A percentile compares a stretch with the other conserved stretches of the same genome.
Conservation (phyloP, 2,888 invertebrate genomes). For the Phaonia tiefii region DNA sequence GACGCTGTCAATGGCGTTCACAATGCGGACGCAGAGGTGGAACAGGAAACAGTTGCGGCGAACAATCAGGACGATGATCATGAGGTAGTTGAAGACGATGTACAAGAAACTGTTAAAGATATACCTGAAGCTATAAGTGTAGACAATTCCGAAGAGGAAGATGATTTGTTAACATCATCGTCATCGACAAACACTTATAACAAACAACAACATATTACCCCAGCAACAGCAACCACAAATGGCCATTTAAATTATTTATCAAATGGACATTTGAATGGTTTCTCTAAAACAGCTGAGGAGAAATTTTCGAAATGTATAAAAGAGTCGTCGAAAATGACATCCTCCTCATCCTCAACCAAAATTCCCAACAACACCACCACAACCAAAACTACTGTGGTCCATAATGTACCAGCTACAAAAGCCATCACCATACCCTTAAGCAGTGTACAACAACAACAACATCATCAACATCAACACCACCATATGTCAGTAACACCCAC, state of each 20-base stretch:
- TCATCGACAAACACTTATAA: conserved; percentile 60
- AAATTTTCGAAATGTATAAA: conserved; percentile 28
- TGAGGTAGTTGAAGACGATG: conserved; percentile 44
- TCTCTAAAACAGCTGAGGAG: conserved; percentile 43
- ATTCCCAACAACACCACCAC: conserved; percentile 41
- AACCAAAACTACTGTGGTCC: conserved; percentile 69
- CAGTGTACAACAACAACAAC: conserved; percentile 55
- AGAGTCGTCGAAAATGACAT: conserved; percentile 28
- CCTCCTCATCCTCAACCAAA: conserved; percentile 22
- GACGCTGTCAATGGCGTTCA: conserved; percentile 31
- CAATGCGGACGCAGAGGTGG: conserved; percentile 31
- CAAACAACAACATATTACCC: conserved; percentile 68
- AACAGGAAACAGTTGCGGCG: background rate
- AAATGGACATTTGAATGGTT: conserved; percentile 55
- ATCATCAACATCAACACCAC: conserved; percentile 64
- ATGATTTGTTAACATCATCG: conserved; percentile 42
- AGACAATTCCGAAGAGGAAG: conserved; percentile 60
- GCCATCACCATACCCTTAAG: conserved; percentile 66
- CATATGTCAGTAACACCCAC: conserved; percentile 62
- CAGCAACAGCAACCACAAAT: conserved; percentile 52
- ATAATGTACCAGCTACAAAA: conserved; percentile 71
- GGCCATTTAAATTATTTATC: conserved; percentile 41
- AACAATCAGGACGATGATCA: conserved; percentile 35
- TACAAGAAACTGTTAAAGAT: conserved; percentile 43
- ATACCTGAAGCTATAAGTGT: conserved; percentile 62